Base-by-base conservation (phyloP, 2,797 vertebrate species). In the Gymnopithys bicolor region DNA sequence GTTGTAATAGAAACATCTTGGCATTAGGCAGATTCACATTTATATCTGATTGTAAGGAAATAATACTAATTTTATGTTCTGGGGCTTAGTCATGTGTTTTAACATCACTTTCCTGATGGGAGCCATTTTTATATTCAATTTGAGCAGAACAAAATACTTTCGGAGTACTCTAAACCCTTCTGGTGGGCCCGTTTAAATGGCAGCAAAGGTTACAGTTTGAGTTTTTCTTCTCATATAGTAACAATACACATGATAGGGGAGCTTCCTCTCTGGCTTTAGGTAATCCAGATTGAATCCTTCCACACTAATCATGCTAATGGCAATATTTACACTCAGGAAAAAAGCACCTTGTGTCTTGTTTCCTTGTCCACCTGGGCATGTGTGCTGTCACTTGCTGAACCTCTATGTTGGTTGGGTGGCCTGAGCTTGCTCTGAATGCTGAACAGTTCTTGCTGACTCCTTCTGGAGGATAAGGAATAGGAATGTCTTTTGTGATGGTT, bases 11-110 rank as follows among this genome's bases (percentile, higher is more conserved):
- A 45, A 84, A 80, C 59, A 55, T 66, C 58, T 83, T 93, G 82
- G 87, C 48, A 45, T 87, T 82, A 71, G 19, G 74, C 19, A 79
- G 60, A 28, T 89, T 84, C 59, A 32, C 13, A 39, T 66, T 94
- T 85, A 64, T 66, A 92, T 87, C 53, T 92, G 93, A 56, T 92
- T 33, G 13, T 35, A 58, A 90, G 62, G 53, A 93, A 93, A 68
- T 91, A 88, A 63, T 79, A 82, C 51, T 84, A 89, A 93, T 76
- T 88, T 88, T 94, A n/a, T 69, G 16, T 83, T 82, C 59, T 67
- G 41, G 22, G 30, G 27, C 32, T 84, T 82, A 73, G 27, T 90
- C 66, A 76, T 0, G 0, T 95, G 48, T 70, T 45, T 48, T 76
- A 77, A 41, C 9, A 4, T 27, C 7, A 4, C 13, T 63, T 3